These are phyloP conservation scores for Atta cephalotes DNA, from an alignment of 1,140 invertebrate species.

Conservation along the genomic window DNA sequence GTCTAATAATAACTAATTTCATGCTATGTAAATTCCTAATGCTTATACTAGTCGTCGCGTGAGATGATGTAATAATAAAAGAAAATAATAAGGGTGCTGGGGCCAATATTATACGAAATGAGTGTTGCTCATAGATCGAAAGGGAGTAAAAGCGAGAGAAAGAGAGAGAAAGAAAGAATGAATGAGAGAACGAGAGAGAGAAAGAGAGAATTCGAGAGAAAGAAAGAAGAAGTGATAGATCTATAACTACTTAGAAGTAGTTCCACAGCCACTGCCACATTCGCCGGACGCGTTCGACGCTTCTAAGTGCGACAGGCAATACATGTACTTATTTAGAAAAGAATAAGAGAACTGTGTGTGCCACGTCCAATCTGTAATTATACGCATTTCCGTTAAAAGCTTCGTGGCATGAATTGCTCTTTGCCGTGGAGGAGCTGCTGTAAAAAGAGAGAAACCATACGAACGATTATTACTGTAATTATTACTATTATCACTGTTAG, in stretches of 20 bases:
- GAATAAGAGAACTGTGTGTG: slow-evolving; percentile 30
- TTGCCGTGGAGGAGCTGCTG: slow-evolving; percentile 16
- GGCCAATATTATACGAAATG: slow-evolving; percentile 79
- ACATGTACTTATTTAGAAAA: slow-evolving; percentile 50
- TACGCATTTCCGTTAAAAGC: slow-evolving; percentile 66
- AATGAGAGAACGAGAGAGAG: slow-evolving; percentile 43
- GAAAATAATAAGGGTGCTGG: slow-evolving; percentile 79
- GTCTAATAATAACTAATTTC: slow-evolving; percentile 1
- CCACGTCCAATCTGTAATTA: slow-evolving; percentile 67
- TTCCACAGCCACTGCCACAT: slow-evolving; percentile 58
- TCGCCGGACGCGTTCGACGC: slow-evolving; percentile 50
- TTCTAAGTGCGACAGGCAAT: slow-evolving; percentile 49
- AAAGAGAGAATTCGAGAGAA: not conserved
- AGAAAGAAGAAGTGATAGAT: slow-evolving; percentile 52
- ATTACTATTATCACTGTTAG: slow-evolving; percentile 59
- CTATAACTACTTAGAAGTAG: slow-evolving; percentile 57
- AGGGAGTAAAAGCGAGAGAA: slow-evolving; percentile 52
- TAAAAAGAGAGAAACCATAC: slow-evolving; percentile 19
- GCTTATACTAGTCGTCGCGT: slow-evolving; percentile 25
- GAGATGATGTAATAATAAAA: slow-evolving; percentile 73
- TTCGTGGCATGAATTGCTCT: slow-evolving; percentile 51
- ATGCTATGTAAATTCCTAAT: slow-evolving; percentile 8
- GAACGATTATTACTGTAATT: slow-evolving; percentile 60
- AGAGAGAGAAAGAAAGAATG: not conserved
- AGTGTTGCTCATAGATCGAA: slow-evolving; percentile 71